Conservation (phyloP, 1,140 invertebrate species). For the Drosophila biarmipes region DNA sequence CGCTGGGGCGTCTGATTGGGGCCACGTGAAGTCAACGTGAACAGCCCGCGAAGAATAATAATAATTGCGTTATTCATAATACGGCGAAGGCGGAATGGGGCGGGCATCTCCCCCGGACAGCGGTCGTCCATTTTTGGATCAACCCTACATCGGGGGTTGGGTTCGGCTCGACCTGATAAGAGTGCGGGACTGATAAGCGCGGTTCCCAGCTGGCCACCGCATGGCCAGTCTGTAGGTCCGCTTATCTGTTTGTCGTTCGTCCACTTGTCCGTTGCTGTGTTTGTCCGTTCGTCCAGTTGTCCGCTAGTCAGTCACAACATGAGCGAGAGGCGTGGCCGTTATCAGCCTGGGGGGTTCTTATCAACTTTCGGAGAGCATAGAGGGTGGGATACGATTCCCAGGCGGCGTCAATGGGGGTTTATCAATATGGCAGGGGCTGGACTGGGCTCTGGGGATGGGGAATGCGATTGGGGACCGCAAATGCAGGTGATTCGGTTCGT, state of each 20-base stretch:
- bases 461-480: constrained; percentile 10
- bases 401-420: constrained; percentile 49
- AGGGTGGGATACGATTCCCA: constrained; percentile 24
- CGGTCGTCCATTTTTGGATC: constrained; percentile 40
- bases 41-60: constrained; percentile 50
- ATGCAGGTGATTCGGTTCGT: constrained; percentile 39
- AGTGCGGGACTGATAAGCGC: constrained; percentile 41
- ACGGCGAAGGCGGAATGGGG: constrained; percentile 1
- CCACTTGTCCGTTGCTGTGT: neutral
- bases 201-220: constrained; percentile 59
- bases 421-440: constrained; percentile 43
- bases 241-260: neutral
- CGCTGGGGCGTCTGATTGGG: constrained; percentile 62
- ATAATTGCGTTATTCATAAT: constrained; percentile 58
- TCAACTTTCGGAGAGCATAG: constrained; percentile 2
- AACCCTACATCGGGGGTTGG: constrained; percentile 47
- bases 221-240: constrained; percentile 33
- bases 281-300: constrained; percentile 9
- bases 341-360: constrained; percentile 23
- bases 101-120: constrained; percentile 42
- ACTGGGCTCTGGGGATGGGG: constrained; percentile 13
- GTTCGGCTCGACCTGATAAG: constrained; percentile 29
- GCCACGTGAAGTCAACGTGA: constrained; percentile 77
- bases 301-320: constrained; percentile 40
- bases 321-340: constrained; percentile 43